Base-by-base conservation (phyloP, 2,113 vertebrate genomes). In the Bambusicola thoracicus region DNA sequence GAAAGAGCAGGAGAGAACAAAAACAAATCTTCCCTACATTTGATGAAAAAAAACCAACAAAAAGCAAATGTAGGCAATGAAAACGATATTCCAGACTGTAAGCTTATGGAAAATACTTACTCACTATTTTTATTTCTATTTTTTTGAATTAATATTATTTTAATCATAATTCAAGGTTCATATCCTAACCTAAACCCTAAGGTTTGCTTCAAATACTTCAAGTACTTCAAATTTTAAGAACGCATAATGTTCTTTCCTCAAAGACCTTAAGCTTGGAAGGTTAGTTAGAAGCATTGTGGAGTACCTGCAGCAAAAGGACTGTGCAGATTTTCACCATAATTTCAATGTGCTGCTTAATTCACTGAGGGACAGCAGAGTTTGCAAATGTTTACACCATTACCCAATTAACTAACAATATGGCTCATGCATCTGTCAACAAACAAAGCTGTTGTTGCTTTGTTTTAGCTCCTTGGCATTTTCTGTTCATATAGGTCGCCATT, bases 341-440 rank as follows among this genome's bases (percentile, higher is more conserved):
- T 98, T 97, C 82, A 94, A 81, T 8, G 73, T 96, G 97, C 97
- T 96, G 95, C 96, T 97, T 77, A 97, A 96, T 97, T 91, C 98
- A 98, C 98, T 95, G 96, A 98, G 98, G 98, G 98, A 98, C 96
- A 97, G 96, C 98, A 97, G 98, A 98, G 98, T 99, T 98, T 98
- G 98, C 98, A 99, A 99, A 99, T 99, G 99, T 99, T 99, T 99
- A 99, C 98, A 99, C 98, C 99, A 98, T 99, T 99, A 99, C 98
- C 98, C 99, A 99, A 99, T 99, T 99, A 99, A 99, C 97, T 98
- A 98, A 99, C 98, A 98, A 99, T 98, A 98, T 98, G 98, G 98
- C 94, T 97, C 98, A 98, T 98, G 97, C 99, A 99, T 99, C 99
- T 99, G 99, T 99, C 98, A 99, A 99, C 98, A 99, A 99, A 99